Evolutionary conservation across 2,797 vertebrate genomes (phyloP).

Genomic region (Malurus splendens): DNA sequence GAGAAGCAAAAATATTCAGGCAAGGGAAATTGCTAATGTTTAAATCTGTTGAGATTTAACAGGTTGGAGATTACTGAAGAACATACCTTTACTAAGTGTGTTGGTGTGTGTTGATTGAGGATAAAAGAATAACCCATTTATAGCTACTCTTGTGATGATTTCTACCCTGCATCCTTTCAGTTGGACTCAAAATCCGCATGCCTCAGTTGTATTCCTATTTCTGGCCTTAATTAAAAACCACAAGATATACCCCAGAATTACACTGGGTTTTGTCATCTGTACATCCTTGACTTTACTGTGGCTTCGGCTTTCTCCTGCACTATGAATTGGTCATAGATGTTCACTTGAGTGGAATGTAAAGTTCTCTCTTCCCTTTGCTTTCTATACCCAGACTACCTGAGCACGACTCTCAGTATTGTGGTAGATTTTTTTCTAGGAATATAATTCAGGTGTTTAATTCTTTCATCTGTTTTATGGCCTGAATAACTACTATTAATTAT

Average conservation of each 20-base stretch:
- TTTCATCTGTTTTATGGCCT: not conserved
- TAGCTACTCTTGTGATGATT: not conserved
- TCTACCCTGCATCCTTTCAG: not conserved
- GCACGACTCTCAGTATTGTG: not conserved
- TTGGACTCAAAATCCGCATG: not conserved
- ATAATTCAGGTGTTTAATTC: not conserved
- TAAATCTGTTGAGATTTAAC: not conserved
- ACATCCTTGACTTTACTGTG: not conserved
- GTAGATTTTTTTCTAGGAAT: not conserved
- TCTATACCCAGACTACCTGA: not conserved
- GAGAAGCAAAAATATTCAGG: not conserved
- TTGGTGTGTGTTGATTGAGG: not conserved
- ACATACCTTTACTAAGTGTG: not conserved
- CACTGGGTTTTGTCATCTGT: not conserved
- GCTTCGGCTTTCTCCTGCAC: not conserved
- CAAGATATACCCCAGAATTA: not conserved
- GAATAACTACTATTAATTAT: not conserved
- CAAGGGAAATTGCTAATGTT: rapidly evolving
- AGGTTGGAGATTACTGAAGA: not conserved
- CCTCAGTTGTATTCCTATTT: not conserved
- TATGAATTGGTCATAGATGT: not conserved
- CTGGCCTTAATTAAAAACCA: not conserved
- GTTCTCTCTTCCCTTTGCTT: not conserved
- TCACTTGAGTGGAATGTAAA: not conserved
- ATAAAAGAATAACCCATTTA: not conserved